A percentile compares a stretch with the other conserved stretches of the same genome.
These are phyloP conservation scores for Lithophane leautieri DNA, from an alignment of 2,888 invertebrate species.

Conservation along the genomic window DNA sequence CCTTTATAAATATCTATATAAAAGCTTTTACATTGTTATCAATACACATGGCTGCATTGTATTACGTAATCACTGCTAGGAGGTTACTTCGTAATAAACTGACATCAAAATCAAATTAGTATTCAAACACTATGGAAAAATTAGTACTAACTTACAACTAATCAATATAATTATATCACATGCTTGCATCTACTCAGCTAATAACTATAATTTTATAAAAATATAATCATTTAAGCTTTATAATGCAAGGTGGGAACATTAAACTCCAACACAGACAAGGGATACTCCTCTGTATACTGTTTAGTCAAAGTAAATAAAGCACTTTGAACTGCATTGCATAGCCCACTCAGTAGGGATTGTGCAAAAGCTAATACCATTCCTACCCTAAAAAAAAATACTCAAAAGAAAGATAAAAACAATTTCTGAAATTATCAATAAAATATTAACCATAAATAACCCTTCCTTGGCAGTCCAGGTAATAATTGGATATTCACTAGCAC, in stretches of 20 bases:
- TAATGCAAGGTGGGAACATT: constrained; percentile 10
- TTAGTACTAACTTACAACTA: constrained; percentile 10
- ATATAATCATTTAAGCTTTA: constrained; percentile 1
- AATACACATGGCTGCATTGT: not conserved
- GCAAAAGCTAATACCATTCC: not conserved
- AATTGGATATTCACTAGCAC: constrained; percentile 2
- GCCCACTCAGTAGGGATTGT: not conserved
- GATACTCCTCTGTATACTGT: not conserved
- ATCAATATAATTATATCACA: constrained; percentile 35
- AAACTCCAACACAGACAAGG: not conserved
- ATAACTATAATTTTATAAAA: constrained; percentile 5
- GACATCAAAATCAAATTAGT: constrained; percentile 16
- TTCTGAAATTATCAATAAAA: not conserved
- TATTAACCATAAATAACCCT: not conserved
- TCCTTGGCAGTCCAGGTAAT: no score
- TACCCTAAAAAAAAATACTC: not conserved
- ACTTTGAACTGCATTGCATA: not conserved
- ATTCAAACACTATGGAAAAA: constrained; percentile 26
- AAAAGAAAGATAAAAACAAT: not conserved
- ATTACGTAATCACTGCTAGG: not conserved
- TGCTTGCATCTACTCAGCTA: not conserved
- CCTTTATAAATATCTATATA: constrained; percentile 12
- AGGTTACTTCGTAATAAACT: constrained; percentile 15
- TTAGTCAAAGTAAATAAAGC: not conserved
- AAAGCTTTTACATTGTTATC: not conserved